Conservation (phyloP, 2,113 vertebrate species). For the Tyto alba region DNA sequence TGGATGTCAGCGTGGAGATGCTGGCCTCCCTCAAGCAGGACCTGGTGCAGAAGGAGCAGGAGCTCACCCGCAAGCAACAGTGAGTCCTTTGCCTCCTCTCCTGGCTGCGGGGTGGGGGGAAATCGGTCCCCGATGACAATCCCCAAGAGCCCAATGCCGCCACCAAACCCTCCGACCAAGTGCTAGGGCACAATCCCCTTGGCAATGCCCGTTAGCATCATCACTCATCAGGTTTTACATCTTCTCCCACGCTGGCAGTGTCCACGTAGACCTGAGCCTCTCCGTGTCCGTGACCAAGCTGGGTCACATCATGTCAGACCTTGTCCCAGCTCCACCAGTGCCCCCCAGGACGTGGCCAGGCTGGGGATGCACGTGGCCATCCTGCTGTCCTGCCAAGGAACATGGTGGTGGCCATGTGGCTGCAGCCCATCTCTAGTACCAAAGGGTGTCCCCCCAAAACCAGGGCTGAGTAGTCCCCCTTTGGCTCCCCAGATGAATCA, state of each 20-base stretch:
- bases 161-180: background rate
- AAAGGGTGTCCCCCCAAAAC: background rate
- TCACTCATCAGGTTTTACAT: background rate
- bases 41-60: slow-evolving; percentile 95
- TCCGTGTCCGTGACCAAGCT: background rate
- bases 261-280: background rate
- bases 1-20: slow-evolving; percentile 98
- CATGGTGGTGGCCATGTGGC: background rate
- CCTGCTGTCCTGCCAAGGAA: background rate
- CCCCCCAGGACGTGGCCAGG: background rate
- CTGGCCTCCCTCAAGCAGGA: slow-evolving; percentile 96
- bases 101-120: background rate
- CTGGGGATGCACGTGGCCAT: background rate
- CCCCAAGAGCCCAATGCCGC: background rate
- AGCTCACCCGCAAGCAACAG: slow-evolving; percentile 95
- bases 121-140: fast-evolving
- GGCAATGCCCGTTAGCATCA: background rate
- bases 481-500: background rate
- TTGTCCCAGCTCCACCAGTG: background rate
- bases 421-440: background rate
- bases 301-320: background rate
- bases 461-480: background rate
- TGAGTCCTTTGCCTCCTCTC: slow-evolving; percentile 69
- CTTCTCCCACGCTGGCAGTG: fast-evolving
- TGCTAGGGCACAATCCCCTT: background rate